Percentiles rank a stretch among this genome's conserved stretches.
These are phyloP conservation scores for Tauraco erythrolophus DNA, from an alignment of 2,113 vertebrate species.

Conservation along the genomic window DNA sequence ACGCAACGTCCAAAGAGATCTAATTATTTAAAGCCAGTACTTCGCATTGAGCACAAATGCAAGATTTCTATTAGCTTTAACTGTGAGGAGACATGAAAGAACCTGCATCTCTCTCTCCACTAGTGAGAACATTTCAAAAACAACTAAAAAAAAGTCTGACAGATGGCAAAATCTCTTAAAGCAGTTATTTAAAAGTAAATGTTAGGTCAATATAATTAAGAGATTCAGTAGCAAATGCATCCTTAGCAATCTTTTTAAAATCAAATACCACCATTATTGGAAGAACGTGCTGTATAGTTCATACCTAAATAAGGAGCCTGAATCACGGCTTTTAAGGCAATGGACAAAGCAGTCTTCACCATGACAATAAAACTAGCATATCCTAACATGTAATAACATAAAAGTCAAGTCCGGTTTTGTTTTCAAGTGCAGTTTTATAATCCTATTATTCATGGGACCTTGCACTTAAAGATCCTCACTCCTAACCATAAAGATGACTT, in stretches of 20 bases:
- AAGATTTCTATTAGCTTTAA: constrained; percentile 11
- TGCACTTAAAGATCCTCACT: neutral
- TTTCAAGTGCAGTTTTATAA: neutral
- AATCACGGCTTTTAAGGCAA: neutral
- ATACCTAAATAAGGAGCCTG: neutral
- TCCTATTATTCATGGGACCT: neutral
- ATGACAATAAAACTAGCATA: neutral
- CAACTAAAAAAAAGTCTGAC: constrained; percentile 9
- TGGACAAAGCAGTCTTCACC: neutral
- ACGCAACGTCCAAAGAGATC: neutral
- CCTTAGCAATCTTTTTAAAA: neutral
- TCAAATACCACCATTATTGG: neutral
- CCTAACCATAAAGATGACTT: neutral
- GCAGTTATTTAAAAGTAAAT: constrained; percentile 30
- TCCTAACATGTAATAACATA: neutral
- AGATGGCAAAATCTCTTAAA: constrained; percentile 48
- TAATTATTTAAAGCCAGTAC: constrained; percentile 8
- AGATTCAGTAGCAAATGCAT: constrained; percentile 14
- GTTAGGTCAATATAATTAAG: constrained; percentile 58
- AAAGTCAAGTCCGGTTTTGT: neutral
- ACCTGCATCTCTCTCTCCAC: neutral
- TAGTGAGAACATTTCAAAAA: neutral
- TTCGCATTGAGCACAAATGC: neutral
- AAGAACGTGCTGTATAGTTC: neutral
- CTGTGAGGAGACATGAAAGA: neutral